Conservation (phyloP, 2,888 invertebrate species). For the Mythimna vitellina region DNA sequence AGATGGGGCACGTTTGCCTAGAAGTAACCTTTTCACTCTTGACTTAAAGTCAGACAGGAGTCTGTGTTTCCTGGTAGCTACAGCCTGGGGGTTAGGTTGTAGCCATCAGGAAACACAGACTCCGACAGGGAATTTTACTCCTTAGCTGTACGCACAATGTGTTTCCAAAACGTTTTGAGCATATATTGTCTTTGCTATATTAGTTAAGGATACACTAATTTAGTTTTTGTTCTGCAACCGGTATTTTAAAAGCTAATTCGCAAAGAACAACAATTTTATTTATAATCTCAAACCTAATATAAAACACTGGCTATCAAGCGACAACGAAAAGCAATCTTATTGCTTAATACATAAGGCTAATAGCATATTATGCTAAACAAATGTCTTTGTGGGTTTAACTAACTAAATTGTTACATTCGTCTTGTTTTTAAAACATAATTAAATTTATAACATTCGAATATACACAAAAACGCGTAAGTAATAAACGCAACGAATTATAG, state of each 20-base stretch:
- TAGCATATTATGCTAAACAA: conserved; percentile 25
- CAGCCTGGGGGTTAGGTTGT: no score
- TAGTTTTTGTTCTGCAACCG: no score
- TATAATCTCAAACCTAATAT: conserved; percentile 8
- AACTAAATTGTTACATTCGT: conserved; percentile 33
- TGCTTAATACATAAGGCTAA: conserved; percentile 70
- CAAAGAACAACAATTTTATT: conserved; percentile 8
- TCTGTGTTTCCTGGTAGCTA: no score
- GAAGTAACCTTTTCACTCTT: no score
- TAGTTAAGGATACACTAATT: no score
- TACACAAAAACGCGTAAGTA: conserved; percentile 20
- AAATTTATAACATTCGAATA: conserved; percentile 28
- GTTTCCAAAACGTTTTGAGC: no score
- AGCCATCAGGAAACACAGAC: no score
- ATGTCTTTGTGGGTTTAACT: conserved; percentile 31
- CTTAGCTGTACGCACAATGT: no score
- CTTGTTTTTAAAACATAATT: conserved; percentile 18
- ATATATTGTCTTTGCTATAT: no score
- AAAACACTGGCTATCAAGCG: conserved; percentile 37
- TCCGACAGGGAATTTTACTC: no score
- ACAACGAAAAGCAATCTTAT: conserved; percentile 72
- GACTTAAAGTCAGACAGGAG: no score
- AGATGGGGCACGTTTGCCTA: no score
- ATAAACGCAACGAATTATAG: conserved; percentile 22
- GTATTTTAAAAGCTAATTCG: background rate